These are phyloP conservation scores for Phrynocephalus vlangalii DNA, from an alignment of 2,797 vertebrate genomes.

Conservation along the genomic window DNA sequence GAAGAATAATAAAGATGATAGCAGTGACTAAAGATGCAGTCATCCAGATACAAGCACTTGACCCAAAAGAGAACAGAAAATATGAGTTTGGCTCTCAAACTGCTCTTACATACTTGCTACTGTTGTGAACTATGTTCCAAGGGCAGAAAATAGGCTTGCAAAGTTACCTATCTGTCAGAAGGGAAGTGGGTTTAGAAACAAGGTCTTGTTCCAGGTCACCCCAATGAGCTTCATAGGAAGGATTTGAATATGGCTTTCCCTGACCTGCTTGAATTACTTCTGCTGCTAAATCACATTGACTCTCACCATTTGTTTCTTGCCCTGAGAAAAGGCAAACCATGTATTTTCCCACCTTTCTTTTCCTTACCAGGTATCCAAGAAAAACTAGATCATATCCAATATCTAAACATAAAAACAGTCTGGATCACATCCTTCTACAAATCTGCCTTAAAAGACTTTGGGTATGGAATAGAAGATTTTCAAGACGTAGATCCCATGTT, in stretches of 20 bases:
- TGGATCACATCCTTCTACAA: constrained; percentile 95
- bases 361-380: constrained; percentile 86
- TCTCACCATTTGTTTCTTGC: neutral
- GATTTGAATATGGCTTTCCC: neutral
- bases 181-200: neutral
- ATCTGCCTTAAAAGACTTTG: constrained; percentile 90
- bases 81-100: constrained; percentile 15
- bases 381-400: constrained; percentile 87
- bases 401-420: constrained; percentile 90
- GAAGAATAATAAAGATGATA: accelerated
- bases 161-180: neutral
- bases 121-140: too few relatives aligned
- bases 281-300: neutral
- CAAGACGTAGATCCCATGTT: constrained; percentile 89
- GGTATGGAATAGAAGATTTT: constrained; percentile 93
- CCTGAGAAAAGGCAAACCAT: neutral
- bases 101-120: neutral
- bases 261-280: neutral
- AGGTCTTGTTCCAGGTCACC: neutral
- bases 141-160: too few relatives aligned
- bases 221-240: neutral
- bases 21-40: neutral
- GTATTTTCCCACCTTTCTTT: constrained; percentile 31
- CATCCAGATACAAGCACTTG: neutral
- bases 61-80: neutral